Conservation (phyloP, 2,797 vertebrate genomes). For the Natrix natrix region DNA sequence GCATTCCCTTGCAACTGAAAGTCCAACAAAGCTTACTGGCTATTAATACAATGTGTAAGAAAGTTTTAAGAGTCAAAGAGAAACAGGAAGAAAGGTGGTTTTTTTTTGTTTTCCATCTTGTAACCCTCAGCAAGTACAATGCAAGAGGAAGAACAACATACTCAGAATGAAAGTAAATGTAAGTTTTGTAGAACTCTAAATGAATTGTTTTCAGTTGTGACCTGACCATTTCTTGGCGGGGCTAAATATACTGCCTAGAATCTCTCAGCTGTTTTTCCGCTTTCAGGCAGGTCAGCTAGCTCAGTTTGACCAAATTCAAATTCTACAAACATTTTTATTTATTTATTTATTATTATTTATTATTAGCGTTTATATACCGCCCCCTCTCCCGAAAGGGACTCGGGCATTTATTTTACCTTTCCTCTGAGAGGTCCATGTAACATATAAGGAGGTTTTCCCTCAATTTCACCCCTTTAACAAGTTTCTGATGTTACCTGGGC, state of each 20-base stretch:
- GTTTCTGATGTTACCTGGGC: background rate
- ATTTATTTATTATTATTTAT: no score
- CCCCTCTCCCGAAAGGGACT: no score
- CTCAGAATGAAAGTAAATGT: background rate
- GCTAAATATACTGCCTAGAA: background rate
- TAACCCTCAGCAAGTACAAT: background rate
- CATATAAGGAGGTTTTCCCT: background rate
- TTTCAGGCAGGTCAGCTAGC: background rate
- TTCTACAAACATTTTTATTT: background rate
- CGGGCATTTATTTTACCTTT: background rate
- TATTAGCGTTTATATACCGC: no score
- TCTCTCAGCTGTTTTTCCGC: background rate
- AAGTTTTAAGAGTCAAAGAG: background rate
- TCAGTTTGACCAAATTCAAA: background rate
- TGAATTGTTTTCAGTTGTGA: background rate
- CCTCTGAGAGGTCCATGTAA: background rate
- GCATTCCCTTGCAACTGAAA: background rate
- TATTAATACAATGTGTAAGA: background rate
- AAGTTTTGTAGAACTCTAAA: background rate
- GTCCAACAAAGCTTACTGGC: background rate
- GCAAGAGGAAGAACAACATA: background rate
- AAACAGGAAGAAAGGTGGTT: background rate
- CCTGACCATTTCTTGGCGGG: background rate
- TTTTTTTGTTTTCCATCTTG: background rate
- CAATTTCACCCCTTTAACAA: background rate